Evolutionary conservation across 53 echinoderm and acorn worm species (phyloP), one percentile per base, ranked within the genome.

Genomic region (Patiria pectinifera): DNA sequence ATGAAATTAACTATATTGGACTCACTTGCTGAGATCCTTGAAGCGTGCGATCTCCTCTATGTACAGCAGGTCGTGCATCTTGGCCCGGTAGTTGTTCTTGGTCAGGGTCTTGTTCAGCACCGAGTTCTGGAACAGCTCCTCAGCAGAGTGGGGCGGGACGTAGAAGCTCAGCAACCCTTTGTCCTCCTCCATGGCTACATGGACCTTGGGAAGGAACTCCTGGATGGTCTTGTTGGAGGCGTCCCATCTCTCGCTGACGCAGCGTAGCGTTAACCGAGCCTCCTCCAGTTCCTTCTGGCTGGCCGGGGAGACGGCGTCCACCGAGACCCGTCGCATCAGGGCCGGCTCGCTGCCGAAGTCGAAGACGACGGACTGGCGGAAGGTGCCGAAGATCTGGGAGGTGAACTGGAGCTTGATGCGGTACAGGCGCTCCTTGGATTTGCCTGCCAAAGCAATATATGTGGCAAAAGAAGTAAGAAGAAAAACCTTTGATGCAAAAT

Each of bases 331-430:
- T 53, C 91, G 91, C 86, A 99, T 96, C 72, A 99, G 95, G 43
- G 94, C 97, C 4, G 99, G 99, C 92, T 97, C 97, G 21, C 78
- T 75, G 76, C 99, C 99, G 83, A 99, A 96, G 94, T 99, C 99
- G 45, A 99, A 99, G 83, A 99, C 94, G 60, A 99, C 86, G 18
- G 97, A 99, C 94, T 99, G 99, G 26, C 97, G 99, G 94, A 99
- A 99, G 23, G 99, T 99, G 83, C 99, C 99, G 75, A 97, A 99
- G 89, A 99, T 99, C 95, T 99, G 96, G 24, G 99, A 99, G 85
- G 99, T 99, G 71, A 97, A 99, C 70, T 96, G 95, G 25, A 99
- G 92, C 91, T 99, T 99, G 91, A 99, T 86, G 23, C 99, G 95
- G 92, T 99, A 99, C 87, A 96, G 85, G 78, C 95, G 95, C 89